Base-by-base conservation (phyloP, 2,113 vertebrate species). In the Chitala chitala region DNA sequence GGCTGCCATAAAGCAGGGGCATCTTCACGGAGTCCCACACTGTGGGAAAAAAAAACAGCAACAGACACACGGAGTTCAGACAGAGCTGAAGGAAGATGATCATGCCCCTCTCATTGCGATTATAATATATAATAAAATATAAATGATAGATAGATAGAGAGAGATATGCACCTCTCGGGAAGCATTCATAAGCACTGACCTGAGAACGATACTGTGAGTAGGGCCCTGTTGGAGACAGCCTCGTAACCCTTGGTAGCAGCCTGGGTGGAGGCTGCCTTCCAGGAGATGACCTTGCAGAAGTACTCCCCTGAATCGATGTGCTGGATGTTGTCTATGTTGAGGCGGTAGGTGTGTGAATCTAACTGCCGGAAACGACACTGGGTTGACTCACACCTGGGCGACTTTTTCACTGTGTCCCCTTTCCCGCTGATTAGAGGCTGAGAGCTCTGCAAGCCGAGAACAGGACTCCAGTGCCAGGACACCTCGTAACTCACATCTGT, bases 1-100 rank as follows among this genome's bases (percentile, higher is more conserved):
- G 86, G 0, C 86, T 75, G 1, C 92, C 92, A 31, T 91, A 90
- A 81, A 93, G 78, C 73, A 93, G 81, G 0, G 92, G 92, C 65
- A 89, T 89, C 82, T 90, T 92, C 88, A 93, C 91, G 77, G 92
- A 90, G 3, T 85, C 90, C 81, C 92, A 80, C 82, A 93, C 92
- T 93, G 84, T 13, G n/a, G 17, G 15, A 38, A 33, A 71, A n/a
- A 71, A 31, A 71, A 33, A 44, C 38, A 71, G 10, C 36, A 17
- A 42, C 46, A 69, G 29, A 20, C 26, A 64, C 15, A n/a, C 26
- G 26, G 2, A 29, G 22, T n/a, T 46, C 20, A 22, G 22, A 8
- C 17, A 54, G 12, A 20, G 4, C 51, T 20, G 51, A n/a, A n/a
- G n/a, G n/a, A n/a, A n/a, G n/a, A n/a, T n/a, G n/a, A n/a, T n/a